A percentile compares a stretch with the other conserved stretches of the same genome.
These are phyloP conservation scores for Cyclophora punctaria DNA, from an alignment of 2,888 invertebrate genomes.

Conservation along the genomic window DNA sequence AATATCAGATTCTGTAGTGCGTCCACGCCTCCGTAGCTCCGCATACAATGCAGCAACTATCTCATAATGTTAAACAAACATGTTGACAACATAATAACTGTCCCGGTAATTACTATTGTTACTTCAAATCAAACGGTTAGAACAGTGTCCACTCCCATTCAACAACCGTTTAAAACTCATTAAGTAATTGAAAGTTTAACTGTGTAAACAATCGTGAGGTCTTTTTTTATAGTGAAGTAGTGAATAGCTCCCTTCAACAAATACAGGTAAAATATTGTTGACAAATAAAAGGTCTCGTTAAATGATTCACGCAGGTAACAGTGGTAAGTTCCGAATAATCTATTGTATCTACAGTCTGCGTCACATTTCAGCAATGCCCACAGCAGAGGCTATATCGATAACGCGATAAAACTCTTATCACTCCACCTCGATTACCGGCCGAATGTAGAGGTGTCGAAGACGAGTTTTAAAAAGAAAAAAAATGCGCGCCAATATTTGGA, in stretches of 20 bases:
- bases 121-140: too few species aligned
- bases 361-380: slow-evolving; percentile 61
- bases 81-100: slow-evolving; percentile 2
- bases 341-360: slow-evolving; percentile 25
- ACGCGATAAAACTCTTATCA: slow-evolving; percentile 64
- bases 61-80: neutral
- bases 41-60: too few species aligned
- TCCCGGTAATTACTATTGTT: neutral
- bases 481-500: slow-evolving; percentile 50
- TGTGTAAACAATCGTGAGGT: too few species aligned
- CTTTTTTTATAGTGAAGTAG: too few species aligned
- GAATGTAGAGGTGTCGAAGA: slow-evolving; percentile 37
- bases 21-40: too few species aligned
- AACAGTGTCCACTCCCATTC: too few species aligned
- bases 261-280: too few species aligned
- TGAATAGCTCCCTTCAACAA: too few species aligned
- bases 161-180: neutral
- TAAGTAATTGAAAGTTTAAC: neutral
- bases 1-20: too few species aligned
- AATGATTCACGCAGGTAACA: too few species aligned
- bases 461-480: slow-evolving; percentile 26
- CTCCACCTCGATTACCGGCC: slow-evolving; percentile 48
- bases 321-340: too few species aligned
- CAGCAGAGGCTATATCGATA: slow-evolving; percentile 51
- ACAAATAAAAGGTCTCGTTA: too few species aligned